Evolutionary conservation across 2,888 invertebrate genomes (phyloP).

Genomic region (Elgonia sp.): DNA sequence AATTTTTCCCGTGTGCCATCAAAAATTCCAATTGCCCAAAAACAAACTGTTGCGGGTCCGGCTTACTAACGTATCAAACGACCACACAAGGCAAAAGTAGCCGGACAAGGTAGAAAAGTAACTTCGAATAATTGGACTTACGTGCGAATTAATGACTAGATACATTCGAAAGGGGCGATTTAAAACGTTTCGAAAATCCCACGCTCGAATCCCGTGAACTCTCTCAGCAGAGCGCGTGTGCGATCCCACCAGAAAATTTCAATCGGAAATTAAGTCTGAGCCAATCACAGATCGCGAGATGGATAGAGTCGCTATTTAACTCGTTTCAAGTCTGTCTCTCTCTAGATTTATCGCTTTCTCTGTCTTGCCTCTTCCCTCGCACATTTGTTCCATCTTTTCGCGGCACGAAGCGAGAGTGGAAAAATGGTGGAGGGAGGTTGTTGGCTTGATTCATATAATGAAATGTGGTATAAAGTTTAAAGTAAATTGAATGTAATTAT

Average conservation of each 20-base stretch:
- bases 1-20: too few relatives aligned
- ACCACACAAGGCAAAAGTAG: conserved; percentile 36
- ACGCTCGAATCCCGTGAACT: conserved; percentile 69
- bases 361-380: conserved; percentile 61
- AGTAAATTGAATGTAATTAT: too few relatives aligned
- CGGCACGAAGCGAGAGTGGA: conserved; percentile 70
- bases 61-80: not conserved
- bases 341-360: conserved; percentile 63
- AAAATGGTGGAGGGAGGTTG: conserved; percentile 79
- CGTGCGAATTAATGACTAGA: conserved; percentile 70
- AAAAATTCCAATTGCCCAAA: too few relatives aligned
- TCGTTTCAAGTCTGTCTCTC: conserved; percentile 62
- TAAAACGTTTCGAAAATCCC: conserved; percentile 72
- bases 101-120: conserved; percentile 43
- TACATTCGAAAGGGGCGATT: conserved; percentile 63
- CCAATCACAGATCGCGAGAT: conserved; percentile 83
- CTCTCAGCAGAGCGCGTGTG: conserved; percentile 61
- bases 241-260: conserved; percentile 79
- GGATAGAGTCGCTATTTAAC: conserved; percentile 79
- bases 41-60: not conserved
- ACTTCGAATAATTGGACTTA: conserved; percentile 57
- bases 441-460: conserved; percentile 85
- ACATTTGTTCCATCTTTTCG: conserved; percentile 73
- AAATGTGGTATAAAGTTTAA: too few relatives aligned
- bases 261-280: conserved; percentile 83